phyloP scores from a whole-genome alignment of 2,888 invertebrate species.

The Digitonthophagus gazella region DNA sequence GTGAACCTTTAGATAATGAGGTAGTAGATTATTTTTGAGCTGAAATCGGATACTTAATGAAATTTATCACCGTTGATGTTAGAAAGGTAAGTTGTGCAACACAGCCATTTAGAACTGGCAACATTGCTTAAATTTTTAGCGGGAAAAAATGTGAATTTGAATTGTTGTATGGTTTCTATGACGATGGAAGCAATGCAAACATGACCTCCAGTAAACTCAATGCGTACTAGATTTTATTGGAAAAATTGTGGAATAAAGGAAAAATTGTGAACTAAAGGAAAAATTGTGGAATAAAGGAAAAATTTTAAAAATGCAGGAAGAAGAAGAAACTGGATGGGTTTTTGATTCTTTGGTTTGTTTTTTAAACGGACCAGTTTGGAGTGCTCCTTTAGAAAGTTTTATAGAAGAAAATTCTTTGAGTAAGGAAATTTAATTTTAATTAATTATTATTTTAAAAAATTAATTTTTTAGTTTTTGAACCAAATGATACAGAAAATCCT shows the following conservation, averaged over 20 bases:
- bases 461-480: slow-evolving; percentile 77
- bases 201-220: slow-evolving; percentile 26
- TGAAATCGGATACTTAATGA: background rate
- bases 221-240: background rate
- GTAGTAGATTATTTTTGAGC: background rate
- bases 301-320: slow-evolving; percentile 20
- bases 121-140: slow-evolving; percentile 14
- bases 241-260: background rate
- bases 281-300: slow-evolving; percentile 59
- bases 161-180: slow-evolving; percentile 18
- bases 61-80: background rate
- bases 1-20: background rate
- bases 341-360: slow-evolving; percentile 90
- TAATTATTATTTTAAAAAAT: background rate
- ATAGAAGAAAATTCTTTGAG: slow-evolving; percentile 91
- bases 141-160: slow-evolving; percentile 19
- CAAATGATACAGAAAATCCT: slow-evolving; percentile 67
- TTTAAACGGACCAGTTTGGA: slow-evolving; percentile 90
- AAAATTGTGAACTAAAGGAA: slow-evolving; percentile 48
- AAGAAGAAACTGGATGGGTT: slow-evolving; percentile 78
- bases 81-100: background rate
- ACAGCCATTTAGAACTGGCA: background rate
- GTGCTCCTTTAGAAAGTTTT: slow-evolving; percentile 84
- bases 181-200: slow-evolving; percentile 23
- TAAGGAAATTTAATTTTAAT: slow-evolving; percentile 52